Percentiles rank a stretch among this genome's conserved stretches.
Evolutionary conservation across 37 sponge, comb jelly and placozoan genomes (phyloP).

Genomic region (Amphimedon queenslandica): DNA sequence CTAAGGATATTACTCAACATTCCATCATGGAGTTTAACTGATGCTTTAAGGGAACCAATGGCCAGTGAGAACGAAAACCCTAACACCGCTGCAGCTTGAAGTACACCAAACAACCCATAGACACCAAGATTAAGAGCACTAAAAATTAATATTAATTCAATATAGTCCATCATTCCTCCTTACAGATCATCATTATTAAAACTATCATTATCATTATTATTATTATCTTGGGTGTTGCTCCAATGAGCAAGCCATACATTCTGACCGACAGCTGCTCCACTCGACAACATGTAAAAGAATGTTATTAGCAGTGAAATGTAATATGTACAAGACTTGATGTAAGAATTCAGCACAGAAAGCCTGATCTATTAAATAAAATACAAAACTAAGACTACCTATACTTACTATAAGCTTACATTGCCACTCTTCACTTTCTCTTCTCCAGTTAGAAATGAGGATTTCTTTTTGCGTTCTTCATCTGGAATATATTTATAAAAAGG

Average conservation of each 20-base stretch:
- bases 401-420: conserved; percentile 43
- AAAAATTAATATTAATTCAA: no score
- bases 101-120: conserved; percentile 67
- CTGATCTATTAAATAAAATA: conserved; percentile 37
- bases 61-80: conserved; percentile 62
- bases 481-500: conserved; percentile 4
- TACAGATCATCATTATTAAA: not conserved
- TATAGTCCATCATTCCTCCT: no score
- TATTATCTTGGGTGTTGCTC: conserved; percentile 51
- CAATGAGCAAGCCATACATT: conserved; percentile 91
- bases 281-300: conserved; percentile 15
- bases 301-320: conserved; percentile 34
- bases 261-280: conserved; percentile 50
- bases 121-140: conserved; percentile 70
- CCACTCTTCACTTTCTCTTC: conserved; percentile 81
- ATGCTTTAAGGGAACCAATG: conserved; percentile 68
- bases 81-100: conserved; percentile 51
- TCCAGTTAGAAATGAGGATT: conserved; percentile 41
- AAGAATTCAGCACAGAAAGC: conserved; percentile 46
- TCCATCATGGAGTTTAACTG: conserved; percentile 53
- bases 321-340: conserved; percentile 35
- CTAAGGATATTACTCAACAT: conserved; percentile 74
- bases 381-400: no score
- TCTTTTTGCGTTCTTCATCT: conserved; percentile 30
- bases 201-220: not conserved